Conservation (phyloP, 2,113 vertebrate genomes). For the Gambusia affinis region DNA sequence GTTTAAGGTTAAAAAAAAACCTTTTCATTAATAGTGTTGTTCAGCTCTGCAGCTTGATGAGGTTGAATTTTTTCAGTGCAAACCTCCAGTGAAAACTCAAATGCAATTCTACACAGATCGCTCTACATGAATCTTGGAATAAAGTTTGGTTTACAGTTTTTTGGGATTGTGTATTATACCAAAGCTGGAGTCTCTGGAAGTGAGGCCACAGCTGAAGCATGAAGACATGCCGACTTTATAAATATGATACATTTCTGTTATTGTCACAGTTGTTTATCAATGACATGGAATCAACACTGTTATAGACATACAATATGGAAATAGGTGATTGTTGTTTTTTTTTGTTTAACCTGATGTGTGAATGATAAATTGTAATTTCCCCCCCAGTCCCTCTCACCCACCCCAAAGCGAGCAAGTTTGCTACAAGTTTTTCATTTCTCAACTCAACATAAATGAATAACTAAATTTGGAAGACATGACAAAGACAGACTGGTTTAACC, state of each 20-base stretch:
- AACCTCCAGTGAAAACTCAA: neutral
- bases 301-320: slow-evolving; percentile 70
- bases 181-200: slow-evolving; percentile 32
- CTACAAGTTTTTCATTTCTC: slow-evolving; percentile 28
- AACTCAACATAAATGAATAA: neutral
- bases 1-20: too few relatives aligned
- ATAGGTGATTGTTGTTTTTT: slow-evolving; percentile 65
- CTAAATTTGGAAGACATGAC: neutral
- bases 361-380: slow-evolving; percentile 40
- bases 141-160: slow-evolving; percentile 18
- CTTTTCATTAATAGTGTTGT: too few relatives aligned
- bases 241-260: slow-evolving; percentile 72
- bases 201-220: slow-evolving; percentile 67
- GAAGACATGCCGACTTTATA: slow-evolving; percentile 75
- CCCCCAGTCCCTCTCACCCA: neutral
- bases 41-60: too few relatives aligned
- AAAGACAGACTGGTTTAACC: neutral
- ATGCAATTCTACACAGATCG: neutral
- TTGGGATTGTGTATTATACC: slow-evolving; percentile 59
- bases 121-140: neutral
- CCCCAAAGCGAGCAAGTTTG: neutral
- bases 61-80: neutral
- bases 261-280: slow-evolving; percentile 68
- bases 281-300: slow-evolving; percentile 70
- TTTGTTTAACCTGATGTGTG: slow-evolving; percentile 59